Conservation (phyloP, 2,797 vertebrate genomes). For the Enteromius viviparus region DNA sequence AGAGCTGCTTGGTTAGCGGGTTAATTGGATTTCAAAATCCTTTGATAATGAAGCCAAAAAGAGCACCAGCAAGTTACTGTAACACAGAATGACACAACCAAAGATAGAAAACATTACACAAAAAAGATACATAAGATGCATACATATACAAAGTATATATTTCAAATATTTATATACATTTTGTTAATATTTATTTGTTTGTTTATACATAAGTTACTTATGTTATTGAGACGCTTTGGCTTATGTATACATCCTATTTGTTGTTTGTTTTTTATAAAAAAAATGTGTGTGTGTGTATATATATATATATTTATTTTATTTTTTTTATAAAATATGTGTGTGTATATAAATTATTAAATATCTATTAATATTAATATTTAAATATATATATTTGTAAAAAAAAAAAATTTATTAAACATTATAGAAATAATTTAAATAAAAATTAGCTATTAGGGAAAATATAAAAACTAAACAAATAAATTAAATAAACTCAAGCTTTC, state of each 20-base stretch:
- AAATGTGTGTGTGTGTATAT: no score
- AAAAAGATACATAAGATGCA: not conserved
- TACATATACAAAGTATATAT: not conserved
- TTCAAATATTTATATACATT: not conserved
- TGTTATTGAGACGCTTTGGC: not conserved
- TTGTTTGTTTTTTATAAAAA: no score
- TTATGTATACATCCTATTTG: not conserved
- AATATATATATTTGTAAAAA: no score
- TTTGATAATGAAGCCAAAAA: not conserved
- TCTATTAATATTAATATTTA: no score
- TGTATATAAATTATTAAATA: no score
- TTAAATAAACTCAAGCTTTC: not conserved
- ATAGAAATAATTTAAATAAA: no score
- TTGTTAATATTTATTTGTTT: not conserved
- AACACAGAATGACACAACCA: not conserved
- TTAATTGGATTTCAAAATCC: slow-evolving; percentile 10
- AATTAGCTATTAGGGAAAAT: no score
- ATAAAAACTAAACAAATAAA: not conserved
- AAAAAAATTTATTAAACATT: no score
- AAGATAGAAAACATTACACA: not conserved
- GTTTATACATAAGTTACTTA: not conserved
- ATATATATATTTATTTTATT: no score
- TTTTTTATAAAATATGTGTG: no score
- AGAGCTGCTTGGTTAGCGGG: not conserved
- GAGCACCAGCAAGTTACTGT: not conserved